Percentiles rank a stretch among this genome's conserved stretches.
These are phyloP conservation scores for Tetrapedia diversipes DNA, from an alignment of 2,888 invertebrate species.

Conservation along the genomic window DNA sequence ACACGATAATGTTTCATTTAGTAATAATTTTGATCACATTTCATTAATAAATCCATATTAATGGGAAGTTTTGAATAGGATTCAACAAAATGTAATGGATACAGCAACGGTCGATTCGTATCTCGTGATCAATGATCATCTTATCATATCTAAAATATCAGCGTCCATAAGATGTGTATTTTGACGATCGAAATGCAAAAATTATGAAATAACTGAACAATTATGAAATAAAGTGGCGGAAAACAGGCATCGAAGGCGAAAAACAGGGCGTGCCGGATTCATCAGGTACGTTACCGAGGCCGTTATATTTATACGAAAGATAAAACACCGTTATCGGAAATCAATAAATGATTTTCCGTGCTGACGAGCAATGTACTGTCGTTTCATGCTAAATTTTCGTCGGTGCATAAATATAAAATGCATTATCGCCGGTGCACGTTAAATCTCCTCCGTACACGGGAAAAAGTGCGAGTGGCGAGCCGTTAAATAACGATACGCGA, in stretches of 20 bases:
- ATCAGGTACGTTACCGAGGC: constrained; percentile 27
- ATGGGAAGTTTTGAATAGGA: neutral
- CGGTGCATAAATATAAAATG: constrained; percentile 57
- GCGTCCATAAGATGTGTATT: too few relatives aligned
- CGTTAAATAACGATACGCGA: constrained; percentile 49
- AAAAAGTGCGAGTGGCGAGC: constrained; percentile 34
- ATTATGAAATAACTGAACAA: neutral
- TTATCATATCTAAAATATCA: too few relatives aligned
- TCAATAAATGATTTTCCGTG: constrained; percentile 60
- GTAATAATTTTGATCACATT: neutral
- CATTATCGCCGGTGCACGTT: constrained; percentile 49
- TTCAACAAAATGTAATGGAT: neutral
- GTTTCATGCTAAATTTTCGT: constrained; percentile 53
- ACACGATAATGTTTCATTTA: neutral
- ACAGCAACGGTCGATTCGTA: too few relatives aligned
- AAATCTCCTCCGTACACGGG: constrained; percentile 29
- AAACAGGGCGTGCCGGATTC: constrained; percentile 22
- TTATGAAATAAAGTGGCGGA: neutral
- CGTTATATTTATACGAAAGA: constrained; percentile 57
- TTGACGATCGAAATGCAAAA: neutral
- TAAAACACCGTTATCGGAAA: constrained; percentile 58
- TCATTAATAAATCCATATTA: neutral
- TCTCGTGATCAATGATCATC: too few relatives aligned
- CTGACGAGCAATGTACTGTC: constrained; percentile 44
- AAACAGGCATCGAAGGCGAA: neutral